phyloP scores from a whole-genome alignment of 2,888 invertebrate genomes.

The Gisinianus flammeolus region DNA sequence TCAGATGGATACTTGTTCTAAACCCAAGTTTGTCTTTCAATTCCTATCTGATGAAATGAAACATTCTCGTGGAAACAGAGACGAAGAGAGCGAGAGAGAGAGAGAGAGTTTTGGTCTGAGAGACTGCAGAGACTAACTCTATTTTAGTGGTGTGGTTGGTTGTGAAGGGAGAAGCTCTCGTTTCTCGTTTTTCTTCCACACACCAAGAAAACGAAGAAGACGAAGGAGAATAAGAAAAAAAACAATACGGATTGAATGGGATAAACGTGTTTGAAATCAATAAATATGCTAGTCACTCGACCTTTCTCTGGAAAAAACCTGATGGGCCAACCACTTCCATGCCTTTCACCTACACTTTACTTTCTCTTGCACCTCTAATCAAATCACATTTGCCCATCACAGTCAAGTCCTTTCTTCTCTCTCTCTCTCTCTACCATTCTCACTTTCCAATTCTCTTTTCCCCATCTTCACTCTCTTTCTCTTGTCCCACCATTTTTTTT shows the following conservation, averaged over 20 bases:
- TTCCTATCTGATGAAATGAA: constrained; percentile 31
- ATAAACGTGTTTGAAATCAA: constrained; percentile 51
- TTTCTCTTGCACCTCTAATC: constrained; percentile 33
- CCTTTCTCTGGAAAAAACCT: background rate
- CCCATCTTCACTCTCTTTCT: background rate
- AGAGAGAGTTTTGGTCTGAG: too few species aligned
- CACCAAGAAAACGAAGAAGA: too few species aligned
- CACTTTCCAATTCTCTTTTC: background rate
- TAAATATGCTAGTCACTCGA: constrained; percentile 35
- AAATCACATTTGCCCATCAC: constrained; percentile 21
- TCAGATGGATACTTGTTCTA: background rate
- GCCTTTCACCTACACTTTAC: background rate
- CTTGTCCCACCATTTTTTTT: background rate
- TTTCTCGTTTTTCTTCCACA: too few species aligned
- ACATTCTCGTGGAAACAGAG: background rate
- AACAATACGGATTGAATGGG: constrained; percentile 49
- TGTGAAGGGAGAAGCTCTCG: constrained; percentile 27
- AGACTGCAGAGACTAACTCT: too few species aligned
- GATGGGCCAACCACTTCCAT: background rate
- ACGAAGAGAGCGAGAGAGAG: constrained; percentile 10
- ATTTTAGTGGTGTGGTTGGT: constrained; percentile 23
- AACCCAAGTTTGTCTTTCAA: constrained; percentile 32
- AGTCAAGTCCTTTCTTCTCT: background rate
- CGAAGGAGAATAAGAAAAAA: constrained; percentile 28
- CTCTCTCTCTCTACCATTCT: background rate